Percentiles rank a stretch among this genome's conserved stretches.
Evolutionary conservation across 2,113 vertebrate species (phyloP).

Genomic region (Pitta sordida): DNA sequence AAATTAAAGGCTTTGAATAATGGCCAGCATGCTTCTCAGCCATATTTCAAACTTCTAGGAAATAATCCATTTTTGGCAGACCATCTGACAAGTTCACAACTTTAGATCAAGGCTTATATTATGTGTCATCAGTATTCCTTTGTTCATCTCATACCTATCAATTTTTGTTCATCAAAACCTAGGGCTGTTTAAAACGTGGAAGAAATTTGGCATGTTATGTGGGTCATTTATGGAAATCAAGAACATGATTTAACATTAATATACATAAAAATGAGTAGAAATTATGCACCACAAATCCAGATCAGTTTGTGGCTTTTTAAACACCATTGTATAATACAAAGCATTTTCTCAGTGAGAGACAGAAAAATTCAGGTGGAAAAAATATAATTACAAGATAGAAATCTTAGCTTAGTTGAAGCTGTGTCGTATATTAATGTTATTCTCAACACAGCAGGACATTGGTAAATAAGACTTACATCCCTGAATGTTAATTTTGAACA

Average conservation of each 20-base stretch:
- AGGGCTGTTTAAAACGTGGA: conserved; percentile 16
- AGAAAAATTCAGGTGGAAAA: conserved; percentile 35
- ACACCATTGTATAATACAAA: background rate
- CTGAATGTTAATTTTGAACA: conserved; percentile 49
- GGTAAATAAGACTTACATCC: conserved; percentile 51
- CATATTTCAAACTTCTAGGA: conserved; percentile 39
- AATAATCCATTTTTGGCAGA: conserved; percentile 39
- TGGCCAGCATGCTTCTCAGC: background rate
- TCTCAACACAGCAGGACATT: conserved; percentile 52
- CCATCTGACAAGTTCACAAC: conserved; percentile 35
- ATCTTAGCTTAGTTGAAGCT: background rate
- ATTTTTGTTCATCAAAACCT: conserved; percentile 58
- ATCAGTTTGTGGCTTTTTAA: conserved; percentile 31
- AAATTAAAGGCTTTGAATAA: conserved; percentile 46
- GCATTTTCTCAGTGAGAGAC: background rate
- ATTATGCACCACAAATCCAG: conserved; percentile 11
- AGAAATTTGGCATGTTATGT: background rate
- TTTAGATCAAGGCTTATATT: conserved; percentile 41
- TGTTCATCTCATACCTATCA: conserved; percentile 52
- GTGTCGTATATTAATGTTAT: conserved; percentile 27
- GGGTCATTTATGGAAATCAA: conserved; percentile 64
- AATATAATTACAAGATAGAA: conserved; percentile 39
- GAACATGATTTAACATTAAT: conserved; percentile 57
- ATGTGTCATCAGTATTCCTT: conserved; percentile 40
- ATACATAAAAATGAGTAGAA: conserved; percentile 42